These are phyloP conservation scores for Drymonia ruficornis DNA, from an alignment of 2,888 invertebrate genomes.

Conservation along the genomic window DNA sequence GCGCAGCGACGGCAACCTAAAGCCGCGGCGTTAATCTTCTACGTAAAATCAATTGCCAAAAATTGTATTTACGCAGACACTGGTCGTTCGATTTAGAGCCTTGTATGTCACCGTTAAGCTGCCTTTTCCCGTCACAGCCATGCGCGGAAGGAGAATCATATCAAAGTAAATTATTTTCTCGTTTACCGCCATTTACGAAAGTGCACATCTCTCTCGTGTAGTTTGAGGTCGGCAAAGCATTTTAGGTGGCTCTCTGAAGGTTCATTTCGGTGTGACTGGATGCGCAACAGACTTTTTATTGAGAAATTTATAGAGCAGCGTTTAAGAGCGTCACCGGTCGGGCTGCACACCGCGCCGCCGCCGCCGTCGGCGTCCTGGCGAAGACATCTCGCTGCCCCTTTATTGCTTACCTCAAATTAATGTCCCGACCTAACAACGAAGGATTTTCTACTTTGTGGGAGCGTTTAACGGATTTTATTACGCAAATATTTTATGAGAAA, in stretches of 20 bases:
- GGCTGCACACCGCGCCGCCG: constrained; percentile 34
- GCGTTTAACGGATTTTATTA: constrained; percentile 76
- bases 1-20: constrained; percentile 54
- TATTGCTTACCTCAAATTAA: constrained; percentile 83
- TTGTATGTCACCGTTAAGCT: constrained; percentile 55
- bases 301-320: constrained; percentile 75
- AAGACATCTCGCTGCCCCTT: constrained; percentile 77
- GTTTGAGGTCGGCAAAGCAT: constrained; percentile 43
- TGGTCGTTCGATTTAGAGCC: constrained; percentile 46
- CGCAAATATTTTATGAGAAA: constrained; percentile 65
- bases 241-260: constrained; percentile 56
- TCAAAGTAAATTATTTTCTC: constrained; percentile 80
- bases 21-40: constrained; percentile 77
- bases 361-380: constrained; percentile 48
- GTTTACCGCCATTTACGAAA: constrained; percentile 69
- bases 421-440: constrained; percentile 73
- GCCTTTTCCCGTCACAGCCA: constrained; percentile 51
- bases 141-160: constrained; percentile 68
- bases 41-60: constrained; percentile 81
- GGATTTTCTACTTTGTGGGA: constrained; percentile 76
- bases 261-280: constrained; percentile 56
- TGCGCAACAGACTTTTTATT: constrained; percentile 64
- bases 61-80: constrained; percentile 64
- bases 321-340: constrained; percentile 69
- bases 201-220: constrained; percentile 61